phyloP scores from a whole-genome alignment of 2,113 vertebrate species.

The Ancistrus triradiatus region DNA sequence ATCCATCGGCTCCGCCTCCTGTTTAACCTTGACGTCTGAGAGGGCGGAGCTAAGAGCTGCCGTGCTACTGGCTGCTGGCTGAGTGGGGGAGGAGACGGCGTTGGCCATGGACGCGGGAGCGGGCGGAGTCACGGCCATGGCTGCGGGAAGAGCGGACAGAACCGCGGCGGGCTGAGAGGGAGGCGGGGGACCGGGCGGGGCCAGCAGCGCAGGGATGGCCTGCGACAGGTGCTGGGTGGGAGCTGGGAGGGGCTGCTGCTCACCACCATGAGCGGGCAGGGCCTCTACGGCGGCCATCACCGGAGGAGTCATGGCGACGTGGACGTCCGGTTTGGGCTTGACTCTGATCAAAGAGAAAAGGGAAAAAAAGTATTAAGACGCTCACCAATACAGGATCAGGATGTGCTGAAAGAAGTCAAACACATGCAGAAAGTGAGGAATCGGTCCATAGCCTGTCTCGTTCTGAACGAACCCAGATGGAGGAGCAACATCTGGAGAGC shows the following conservation, averaged over 20 bases:
- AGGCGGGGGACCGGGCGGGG: slow-evolving; percentile 77
- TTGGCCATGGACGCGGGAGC: slow-evolving; percentile 75
- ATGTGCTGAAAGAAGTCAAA: not conserved
- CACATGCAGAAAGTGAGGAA: not conserved
- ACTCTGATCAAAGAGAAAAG: slow-evolving; percentile 60
- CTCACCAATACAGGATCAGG: too few relatives aligned
- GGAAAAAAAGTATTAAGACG: too few relatives aligned
- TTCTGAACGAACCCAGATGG: not conserved
- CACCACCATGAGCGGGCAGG: slow-evolving; percentile 72
- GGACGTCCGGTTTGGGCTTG: slow-evolving; percentile 90
- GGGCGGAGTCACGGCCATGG: slow-evolving; percentile 73
- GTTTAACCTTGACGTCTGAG: slow-evolving; percentile 87
- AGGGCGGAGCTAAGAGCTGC: slow-evolving; percentile 77
- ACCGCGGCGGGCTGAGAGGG: slow-evolving; percentile 80
- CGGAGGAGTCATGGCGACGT: slow-evolving; percentile 84
- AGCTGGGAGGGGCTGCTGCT: slow-evolving; percentile 77
- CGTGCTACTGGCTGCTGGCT: slow-evolving; percentile 76
- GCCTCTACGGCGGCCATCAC: slow-evolving; percentile 86
- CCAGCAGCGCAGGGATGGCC: slow-evolving; percentile 80
- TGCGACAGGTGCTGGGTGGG: slow-evolving; percentile 82
- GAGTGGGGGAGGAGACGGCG: slow-evolving; percentile 78
- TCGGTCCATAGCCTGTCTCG: not conserved
- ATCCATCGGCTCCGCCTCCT: slow-evolving; percentile 86
- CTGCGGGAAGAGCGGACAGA: slow-evolving; percentile 77
- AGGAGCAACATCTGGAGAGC: slow-evolving; percentile 33